A percentile compares a stretch with the other conserved stretches of the same genome.
Conservation (phyloP, 2,888 invertebrate species). For the Drosophila neotestacea region DNA sequence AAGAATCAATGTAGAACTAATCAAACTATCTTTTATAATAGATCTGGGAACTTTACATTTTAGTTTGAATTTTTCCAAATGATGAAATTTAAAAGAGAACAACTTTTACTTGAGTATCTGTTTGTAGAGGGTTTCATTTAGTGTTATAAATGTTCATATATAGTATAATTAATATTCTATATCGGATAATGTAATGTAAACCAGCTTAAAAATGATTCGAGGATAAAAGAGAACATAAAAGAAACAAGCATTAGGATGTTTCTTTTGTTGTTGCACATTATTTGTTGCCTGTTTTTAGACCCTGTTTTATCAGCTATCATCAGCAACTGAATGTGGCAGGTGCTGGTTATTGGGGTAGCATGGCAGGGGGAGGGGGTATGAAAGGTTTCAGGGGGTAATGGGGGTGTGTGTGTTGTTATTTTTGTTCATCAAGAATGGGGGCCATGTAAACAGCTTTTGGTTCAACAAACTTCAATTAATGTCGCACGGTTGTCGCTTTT, state of each 20-base stretch:
- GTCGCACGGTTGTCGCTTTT: conserved; percentile 62
- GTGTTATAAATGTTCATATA: no score
- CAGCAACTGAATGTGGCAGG: conserved; percentile 22
- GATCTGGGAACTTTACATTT: no score
- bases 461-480: conserved; percentile 81
- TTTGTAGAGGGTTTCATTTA: no score
- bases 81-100: no score
- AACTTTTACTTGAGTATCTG: no score
- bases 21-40: no score
- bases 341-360: background rate
- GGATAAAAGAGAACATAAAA: background rate
- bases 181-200: no score
- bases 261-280: background rate
- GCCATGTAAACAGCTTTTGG: conserved; percentile 74
- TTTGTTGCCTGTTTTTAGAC: background rate
- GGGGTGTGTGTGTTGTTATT: conserved; percentile 1
- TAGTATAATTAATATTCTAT: no score
- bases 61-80: no score
- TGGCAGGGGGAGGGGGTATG: background rate
- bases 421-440: conserved; percentile 35
- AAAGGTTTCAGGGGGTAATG: no score
- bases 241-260: background rate
- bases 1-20: no score
- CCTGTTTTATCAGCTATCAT: conserved; percentile 23
- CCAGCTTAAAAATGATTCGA: no score